phyloP scores from a whole-genome alignment of 2,113 vertebrate genomes.

The Myrmecobius fasciatus region DNA sequence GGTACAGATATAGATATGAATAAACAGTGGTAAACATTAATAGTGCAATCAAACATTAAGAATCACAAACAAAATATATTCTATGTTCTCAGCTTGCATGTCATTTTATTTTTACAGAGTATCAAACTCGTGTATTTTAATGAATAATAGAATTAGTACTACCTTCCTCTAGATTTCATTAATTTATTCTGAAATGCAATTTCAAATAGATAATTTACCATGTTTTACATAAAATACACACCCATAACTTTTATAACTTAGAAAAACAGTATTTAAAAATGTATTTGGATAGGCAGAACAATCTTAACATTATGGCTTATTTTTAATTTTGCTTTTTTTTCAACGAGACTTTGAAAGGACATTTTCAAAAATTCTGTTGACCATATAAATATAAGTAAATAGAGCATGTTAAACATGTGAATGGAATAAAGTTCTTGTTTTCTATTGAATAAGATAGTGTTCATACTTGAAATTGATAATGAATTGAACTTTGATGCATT shows the following conservation, averaged over 20 bases:
- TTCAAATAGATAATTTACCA: slow-evolving; percentile 65
- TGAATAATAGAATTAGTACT: slow-evolving; percentile 66
- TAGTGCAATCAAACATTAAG: slow-evolving; percentile 70
- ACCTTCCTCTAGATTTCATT: slow-evolving; percentile 40
- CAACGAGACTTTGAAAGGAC: slow-evolving; percentile 69
- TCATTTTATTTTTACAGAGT: slow-evolving; percentile 26
- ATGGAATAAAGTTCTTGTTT: slow-evolving; percentile 65
- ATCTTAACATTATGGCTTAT: slow-evolving; percentile 30
- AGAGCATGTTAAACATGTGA: slow-evolving; percentile 60
- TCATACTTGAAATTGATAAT: slow-evolving; percentile 49
- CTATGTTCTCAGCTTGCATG: slow-evolving; percentile 26
- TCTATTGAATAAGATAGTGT: slow-evolving; percentile 54
- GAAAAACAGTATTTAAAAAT: background rate
- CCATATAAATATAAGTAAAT: slow-evolving; percentile 68
- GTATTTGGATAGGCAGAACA: background rate
- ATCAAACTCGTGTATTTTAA: slow-evolving; percentile 58
- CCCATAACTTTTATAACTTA: background rate
- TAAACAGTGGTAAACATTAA: slow-evolving; percentile 66
- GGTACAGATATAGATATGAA: slow-evolving; percentile 56
- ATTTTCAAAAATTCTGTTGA: slow-evolving; percentile 45
- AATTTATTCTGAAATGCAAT: slow-evolving; percentile 63
- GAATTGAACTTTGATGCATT: slow-evolving; percentile 25
- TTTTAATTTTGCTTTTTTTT: slow-evolving; percentile 55
- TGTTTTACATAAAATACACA: slow-evolving; percentile 42
- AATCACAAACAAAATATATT: slow-evolving; percentile 63